phyloP scores from a whole-genome alignment of 2,113 vertebrate species.

The Phaetusa simplex region DNA sequence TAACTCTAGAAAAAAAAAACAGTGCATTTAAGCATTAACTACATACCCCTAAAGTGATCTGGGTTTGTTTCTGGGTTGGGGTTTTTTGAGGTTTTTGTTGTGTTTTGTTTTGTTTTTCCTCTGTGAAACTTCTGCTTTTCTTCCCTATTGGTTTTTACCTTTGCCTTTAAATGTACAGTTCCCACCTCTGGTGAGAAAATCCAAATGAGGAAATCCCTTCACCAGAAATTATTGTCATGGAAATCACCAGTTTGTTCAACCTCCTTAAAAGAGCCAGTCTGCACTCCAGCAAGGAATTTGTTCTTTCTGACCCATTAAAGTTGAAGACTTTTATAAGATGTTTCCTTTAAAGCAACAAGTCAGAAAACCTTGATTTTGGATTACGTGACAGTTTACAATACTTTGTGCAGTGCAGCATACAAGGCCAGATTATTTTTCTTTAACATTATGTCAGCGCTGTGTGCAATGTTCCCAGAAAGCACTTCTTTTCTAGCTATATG shows the following conservation, averaged over 20 bases:
- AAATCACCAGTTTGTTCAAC: neutral
- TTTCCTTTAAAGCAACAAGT: neutral
- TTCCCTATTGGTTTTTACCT: neutral
- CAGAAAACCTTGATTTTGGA: neutral
- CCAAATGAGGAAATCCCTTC: neutral
- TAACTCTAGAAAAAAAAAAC: neutral
- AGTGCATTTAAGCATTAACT: conserved; percentile 21
- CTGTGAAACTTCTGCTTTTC: neutral
- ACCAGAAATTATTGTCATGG: neutral
- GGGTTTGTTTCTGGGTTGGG: neutral
- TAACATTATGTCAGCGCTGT: neutral
- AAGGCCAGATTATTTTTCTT: neutral
- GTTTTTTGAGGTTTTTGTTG: neutral
- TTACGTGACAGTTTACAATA: neutral
- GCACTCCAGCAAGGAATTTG: neutral
- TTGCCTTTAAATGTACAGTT: conserved; percentile 1
- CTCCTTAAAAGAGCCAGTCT: neutral
- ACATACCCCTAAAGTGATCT: neutral
- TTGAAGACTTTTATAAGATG: neutral
- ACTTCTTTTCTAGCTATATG: neutral
- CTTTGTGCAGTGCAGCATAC: neutral
- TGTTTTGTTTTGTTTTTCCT: neutral
- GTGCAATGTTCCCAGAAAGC: neutral
- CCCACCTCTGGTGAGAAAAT: neutral
- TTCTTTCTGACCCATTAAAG: neutral